Conservation (phyloP, 2,113 vertebrate species). For the Ciconia stormi region DNA sequence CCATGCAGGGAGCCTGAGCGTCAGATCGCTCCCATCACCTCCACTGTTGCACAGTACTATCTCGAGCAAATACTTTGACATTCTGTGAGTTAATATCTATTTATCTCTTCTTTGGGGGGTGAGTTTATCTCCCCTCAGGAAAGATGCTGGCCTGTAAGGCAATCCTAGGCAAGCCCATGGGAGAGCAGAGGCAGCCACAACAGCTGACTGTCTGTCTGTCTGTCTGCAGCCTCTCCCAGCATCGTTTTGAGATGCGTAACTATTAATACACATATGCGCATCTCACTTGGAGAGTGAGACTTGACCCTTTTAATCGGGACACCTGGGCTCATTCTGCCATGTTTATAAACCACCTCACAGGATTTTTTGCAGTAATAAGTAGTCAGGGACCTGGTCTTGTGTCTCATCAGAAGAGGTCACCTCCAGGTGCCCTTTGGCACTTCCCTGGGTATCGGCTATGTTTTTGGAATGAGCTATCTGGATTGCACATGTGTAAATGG, state of each 20-base stretch:
- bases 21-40: rapidly evolving
- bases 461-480: background rate
- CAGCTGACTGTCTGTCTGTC: background rate
- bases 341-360: background rate
- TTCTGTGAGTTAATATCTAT: background rate
- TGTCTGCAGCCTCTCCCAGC: background rate
- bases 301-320: background rate
- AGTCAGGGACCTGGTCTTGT: background rate
- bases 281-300: background rate
- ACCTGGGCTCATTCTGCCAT: background rate
- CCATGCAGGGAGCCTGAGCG: rapidly evolving
- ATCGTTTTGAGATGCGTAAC: background rate
- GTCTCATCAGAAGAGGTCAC: background rate
- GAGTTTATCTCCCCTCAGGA: background rate
- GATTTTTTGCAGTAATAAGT: background rate
- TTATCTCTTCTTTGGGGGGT: background rate
- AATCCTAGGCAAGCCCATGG: background rate
- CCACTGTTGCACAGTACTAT: rapidly evolving
- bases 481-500: rapidly evolving
- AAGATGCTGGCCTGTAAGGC: background rate
- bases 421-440: background rate
- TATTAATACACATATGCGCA: rapidly evolving
- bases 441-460: background rate
- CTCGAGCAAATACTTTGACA: background rate
- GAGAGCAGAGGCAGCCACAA: background rate